phyloP scores from a whole-genome alignment of 2,797 vertebrate genomes.

The Aplochiton taeniatus region DNA sequence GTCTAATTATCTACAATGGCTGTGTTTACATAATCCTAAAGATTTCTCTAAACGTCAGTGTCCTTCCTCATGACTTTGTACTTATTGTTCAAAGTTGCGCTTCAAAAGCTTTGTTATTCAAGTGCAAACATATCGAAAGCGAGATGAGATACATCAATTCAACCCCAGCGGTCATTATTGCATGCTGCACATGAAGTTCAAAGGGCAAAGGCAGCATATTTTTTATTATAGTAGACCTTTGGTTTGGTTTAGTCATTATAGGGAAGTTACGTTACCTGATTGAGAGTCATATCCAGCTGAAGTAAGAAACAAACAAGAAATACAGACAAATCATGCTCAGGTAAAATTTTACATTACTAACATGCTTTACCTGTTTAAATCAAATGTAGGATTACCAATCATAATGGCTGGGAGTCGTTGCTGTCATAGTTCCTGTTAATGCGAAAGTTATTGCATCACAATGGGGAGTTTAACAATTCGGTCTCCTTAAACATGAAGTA shows the following conservation, averaged over 20 bases:
- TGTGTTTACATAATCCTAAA: too few relatives aligned
- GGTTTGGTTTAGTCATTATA: conserved; percentile 38
- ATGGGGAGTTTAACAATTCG: too few relatives aligned
- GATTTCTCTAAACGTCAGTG: too few relatives aligned
- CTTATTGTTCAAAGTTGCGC: too few relatives aligned
- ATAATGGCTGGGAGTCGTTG: neutral
- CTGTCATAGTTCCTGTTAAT: too few relatives aligned
- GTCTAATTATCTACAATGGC: too few relatives aligned
- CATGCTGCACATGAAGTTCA: conserved; percentile 33
- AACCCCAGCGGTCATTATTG: neutral
- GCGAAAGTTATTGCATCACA: too few relatives aligned
- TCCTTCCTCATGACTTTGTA: too few relatives aligned
- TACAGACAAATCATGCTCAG: conserved; percentile 61
- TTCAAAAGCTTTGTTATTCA: too few relatives aligned
- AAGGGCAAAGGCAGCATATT: conserved; percentile 54
- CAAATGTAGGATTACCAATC: neutral
- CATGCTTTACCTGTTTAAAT: neutral
- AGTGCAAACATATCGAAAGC: neutral
- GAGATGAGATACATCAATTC: conserved; percentile 3
- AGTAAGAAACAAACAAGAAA: conserved; percentile 11
- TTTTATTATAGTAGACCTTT: conserved; percentile 65
- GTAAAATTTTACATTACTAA: conserved; percentile 46
- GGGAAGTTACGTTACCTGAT: conserved; percentile 5
- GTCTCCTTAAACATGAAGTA: too few relatives aligned
- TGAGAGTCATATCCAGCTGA: conserved; percentile 12